Evolutionary conservation across 2,797 vertebrate genomes (phyloP), one percentile per base, ranked within the genome.

Genomic region (Carcharodon carcharias): DNA sequence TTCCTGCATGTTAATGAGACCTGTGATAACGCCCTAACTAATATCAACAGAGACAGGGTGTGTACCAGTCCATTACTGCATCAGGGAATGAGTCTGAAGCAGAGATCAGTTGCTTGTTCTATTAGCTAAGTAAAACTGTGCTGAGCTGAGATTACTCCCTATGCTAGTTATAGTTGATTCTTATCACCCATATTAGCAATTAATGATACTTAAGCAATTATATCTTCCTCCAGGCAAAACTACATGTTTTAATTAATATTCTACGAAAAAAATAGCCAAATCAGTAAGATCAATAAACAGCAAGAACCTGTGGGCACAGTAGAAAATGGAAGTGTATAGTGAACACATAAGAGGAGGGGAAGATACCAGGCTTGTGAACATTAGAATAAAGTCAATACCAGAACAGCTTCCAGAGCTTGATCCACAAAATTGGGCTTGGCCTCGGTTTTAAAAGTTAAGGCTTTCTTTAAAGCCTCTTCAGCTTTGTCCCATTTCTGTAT

Each of bases 401-500:
- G 98, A 73, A 98, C 97, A 21, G 98, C 98, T 94, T 99, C 98
- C 98, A 99, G 97, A 0, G 99, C 99, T 96, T 96, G 98, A 96
- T 99, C 98, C 0, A 99, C 98, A 97, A 98, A 97, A 69, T 96
- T 97, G 63, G 98, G 98, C 85, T 98, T 97, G 9, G 97, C 96
- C 96, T 98, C 98, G 0, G 98, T 98, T 97, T 98, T 99, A 97
- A 98, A 97, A 96, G 97, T 97, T 1, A 98, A 97, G 14, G 99
- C 99, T 96, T 98, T 93, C 0, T 97, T 97, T 16, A 99, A 97
- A 96, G 98, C 97, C 94, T 98, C 98, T 96, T 99, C 99, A 1
- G 99, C 99, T 95, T 98, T 98, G 96, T 98, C 98, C 99, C 99
- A 99, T 95, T 98, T 97, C 28, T 98, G 98, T 96, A 97, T 96